Base-by-base conservation (phyloP, 2,888 invertebrate species). In the Chymomyza fuscimana region DNA sequence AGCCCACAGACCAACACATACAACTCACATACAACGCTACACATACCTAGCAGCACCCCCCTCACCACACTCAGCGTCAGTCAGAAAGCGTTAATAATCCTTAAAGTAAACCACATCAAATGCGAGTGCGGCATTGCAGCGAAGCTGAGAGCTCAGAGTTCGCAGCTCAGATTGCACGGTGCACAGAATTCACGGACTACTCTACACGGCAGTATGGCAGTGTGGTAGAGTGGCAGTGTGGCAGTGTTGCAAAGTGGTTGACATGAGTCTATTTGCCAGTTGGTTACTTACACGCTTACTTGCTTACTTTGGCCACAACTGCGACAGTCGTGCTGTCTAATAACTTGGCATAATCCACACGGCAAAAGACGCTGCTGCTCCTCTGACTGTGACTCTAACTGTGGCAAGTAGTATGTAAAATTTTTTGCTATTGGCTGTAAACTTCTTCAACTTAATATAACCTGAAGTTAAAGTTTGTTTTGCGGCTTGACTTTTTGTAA, bases 91-190 rank as follows among this genome's bases (percentile, higher is more conserved):
- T 79, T 80, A 79, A 72, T 79, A 80, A 78, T 80, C 80, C 82
- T 69, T 77, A 73, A 79, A 75, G 80, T 72, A 80, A 74, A 82
- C 82, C 78, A 76, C 80, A 82, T 80, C 70, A 80, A 75, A 71
- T 74, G 69, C 74, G 73, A 73, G 66, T 73, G 71, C 73, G 76
- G 70, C 67, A 69, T 58, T 46, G 67, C 63, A 62, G 65, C 52
- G 9, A 15, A 46, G 40, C 40, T 46, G 6, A 46, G 40, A 46
- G 40, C 40, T 46, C 40, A 46, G 10, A 46, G 40, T 46, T 29
- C 29, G 54, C 63, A 63, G 52, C 40, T 46, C 40, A 46, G 40
- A 46, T 46, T 46, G 40, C 40, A 46, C 40, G 40, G 40, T 46
- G 40, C 40, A 46, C 40, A 46, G 40, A 10, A 46, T 46, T 56